Base-by-base conservation (phyloP, 2,797 vertebrate genomes). In the Enteromius unitaeniatus region DNA sequence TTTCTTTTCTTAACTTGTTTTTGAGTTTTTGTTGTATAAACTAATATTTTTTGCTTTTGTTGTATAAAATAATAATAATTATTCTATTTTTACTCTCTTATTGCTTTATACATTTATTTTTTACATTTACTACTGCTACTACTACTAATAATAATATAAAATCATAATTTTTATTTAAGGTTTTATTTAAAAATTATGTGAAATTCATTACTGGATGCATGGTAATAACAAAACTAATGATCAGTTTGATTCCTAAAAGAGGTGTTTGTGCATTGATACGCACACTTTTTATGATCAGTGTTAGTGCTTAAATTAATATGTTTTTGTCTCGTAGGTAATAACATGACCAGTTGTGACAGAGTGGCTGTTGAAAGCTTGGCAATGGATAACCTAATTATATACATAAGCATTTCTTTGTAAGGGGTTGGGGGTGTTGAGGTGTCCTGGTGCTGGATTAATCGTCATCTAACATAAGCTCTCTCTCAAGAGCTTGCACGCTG, bases 391-490 rank as follows among this genome's bases (percentile, higher is more conserved):
- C 17, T 76, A 76, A 76, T 28, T 68, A 53, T 76, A 42, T 67
- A 83, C 72, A 55, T 75, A 68, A 68, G 23, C 73, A 68, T 76
- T 51, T 45, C 73, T 83, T 28, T 75, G 73, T 11, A 37, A 65
- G 31, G 17, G 42, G 5, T 19, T 68, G 28, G 45, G n/a, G 45
- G 11, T 19, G 47, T 73, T 14, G 60, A 68, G 19, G 73, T 13
- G 7, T 51, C 34, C 73, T 2, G 53, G 14, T 3, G 53, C 82
- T 74, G 86, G 47, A 84, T 78, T 78, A 78, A 73, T 47, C 67
- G 55, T 72, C 23, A 78, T 76, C 74, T 77, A 81, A 77, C 73
- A 80, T 79, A 75, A 80, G 77, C 23, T 17, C 64, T 40, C 81
- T 75, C 47, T 86, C 76, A 75, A 45, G 70, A 77, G 77, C 58